Evolutionary conservation across 2,113 vertebrate genomes (phyloP), one percentile per base, ranked within the genome.

Genomic region (Hippoglossus stenolepis): DNA sequence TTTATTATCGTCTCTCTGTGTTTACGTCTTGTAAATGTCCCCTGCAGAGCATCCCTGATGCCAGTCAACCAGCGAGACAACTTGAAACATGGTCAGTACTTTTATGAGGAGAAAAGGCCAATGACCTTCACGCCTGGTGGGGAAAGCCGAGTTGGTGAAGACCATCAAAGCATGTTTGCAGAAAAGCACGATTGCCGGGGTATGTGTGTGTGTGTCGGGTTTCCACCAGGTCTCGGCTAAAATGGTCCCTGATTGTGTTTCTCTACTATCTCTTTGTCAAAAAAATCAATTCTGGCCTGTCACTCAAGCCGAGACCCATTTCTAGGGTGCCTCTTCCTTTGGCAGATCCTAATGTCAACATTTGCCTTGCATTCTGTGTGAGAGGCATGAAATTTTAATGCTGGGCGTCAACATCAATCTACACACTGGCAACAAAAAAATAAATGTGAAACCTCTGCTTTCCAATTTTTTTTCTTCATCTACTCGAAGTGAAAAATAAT

Each of bases 201-300:
- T 47, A 12, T 47, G 45, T 47, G 45, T 47, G 13, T 38, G 54
- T 72, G 59, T 40, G 15, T 17, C 4, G 7, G 31, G 63, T 63
- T 77, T 31, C 28, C 21, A 53, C 17, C 59, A 67, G 68, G 65
- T 73, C 63, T 73, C 2, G 4, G 59, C 66, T 80, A 56, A 87
- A 84, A 80, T 61, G 31, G 26, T 40, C 70, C 40, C 70, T 45
- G 62, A 77, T 80, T 70, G 61, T 83, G 38, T 83, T 80, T 77
- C 64, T 66, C 65, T n/a, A 24, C 72, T 40, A 63, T 85, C 35
- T 85, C 53, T 80, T 68, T 74, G 68, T 86, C 62, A 82, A 66
- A 88, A 67, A 87, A 88, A 89, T 85, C 79, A 68, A 84, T 90
- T 63, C 83, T 45, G 63, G 26, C 43, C 71, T 59, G 86, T 88